Evolutionary conservation across 2,797 vertebrate species (phyloP), one percentile per base, ranked within the genome.

Genomic region (Enteromius thamalakanensis): DNA sequence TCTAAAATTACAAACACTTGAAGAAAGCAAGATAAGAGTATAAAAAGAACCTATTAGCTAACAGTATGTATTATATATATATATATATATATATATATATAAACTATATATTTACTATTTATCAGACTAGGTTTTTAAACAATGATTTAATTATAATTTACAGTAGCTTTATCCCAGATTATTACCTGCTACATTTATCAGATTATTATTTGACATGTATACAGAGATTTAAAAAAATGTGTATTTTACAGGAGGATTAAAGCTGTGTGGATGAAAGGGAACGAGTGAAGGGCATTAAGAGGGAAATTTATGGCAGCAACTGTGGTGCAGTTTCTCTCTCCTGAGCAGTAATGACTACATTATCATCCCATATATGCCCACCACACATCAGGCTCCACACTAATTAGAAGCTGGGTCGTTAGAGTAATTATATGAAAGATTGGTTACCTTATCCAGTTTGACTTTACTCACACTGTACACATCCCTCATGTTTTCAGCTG

Each of bases 201-300:
- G 11, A 21, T n/a, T 47, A 75, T 65, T 37, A 49, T 32, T 89
- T 90, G 81, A 78, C 42, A 62, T 72, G 86, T 88, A 85, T 84
- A 88, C 70, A 88, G 90, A 85, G 58, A 86, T 64, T 34, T 34
- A 76, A 90, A 91, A 51, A 91, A 92, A 90, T 88, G 88, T 92
- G 90, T 87, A 93, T 86, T 89, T 87, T 86, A 87, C 90, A 89
- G 88, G 90, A 87, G 90, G 89, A 85, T 86, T 87, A 87, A 82
- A 68, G 42, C 67, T 89, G 37, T 88, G 32, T 87, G 86, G 88
- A 87, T 32, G 82, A 89, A 86, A 84, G 81, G 84, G 86, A 89
- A 62, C 65, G 62, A 88, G 76, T 87, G 76, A 93, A 92, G 89
- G 90, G 83, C 67, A 83, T 15, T 76, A 84, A 83, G 65, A 67